Conservation (phyloP, 2,888 invertebrate genomes). For the Orchesella flavescens region DNA sequence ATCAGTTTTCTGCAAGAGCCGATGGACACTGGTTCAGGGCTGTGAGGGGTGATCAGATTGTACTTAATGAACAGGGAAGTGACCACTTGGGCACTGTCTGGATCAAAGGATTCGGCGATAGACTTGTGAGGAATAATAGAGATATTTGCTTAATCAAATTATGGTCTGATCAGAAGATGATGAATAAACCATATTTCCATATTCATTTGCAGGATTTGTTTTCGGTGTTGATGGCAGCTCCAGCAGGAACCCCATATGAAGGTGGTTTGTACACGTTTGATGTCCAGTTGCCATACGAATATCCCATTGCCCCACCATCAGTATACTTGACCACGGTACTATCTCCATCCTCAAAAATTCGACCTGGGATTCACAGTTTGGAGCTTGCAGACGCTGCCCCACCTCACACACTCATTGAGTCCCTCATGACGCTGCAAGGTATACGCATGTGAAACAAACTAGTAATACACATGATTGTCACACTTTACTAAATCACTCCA, state of each 20-base stretch:
- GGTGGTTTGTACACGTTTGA: constrained; percentile 95
- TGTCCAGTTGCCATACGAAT: constrained; percentile 91
- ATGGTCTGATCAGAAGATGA: too few relatives aligned
- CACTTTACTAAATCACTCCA: too few relatives aligned
- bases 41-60: constrained; percentile 25
- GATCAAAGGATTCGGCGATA: constrained; percentile 22
- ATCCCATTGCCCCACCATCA: constrained; percentile 88
- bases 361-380: constrained; percentile 6
- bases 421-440: constrained; percentile 16
- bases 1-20: neutral
- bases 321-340: constrained; percentile 34
- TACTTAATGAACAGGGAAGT: constrained; percentile 9
- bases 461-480: too few relatives aligned
- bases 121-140: neutral
- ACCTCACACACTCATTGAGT: constrained; percentile 20
- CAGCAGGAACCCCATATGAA: constrained; percentile 93
- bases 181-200: too few relatives aligned
- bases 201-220: constrained; percentile 80
- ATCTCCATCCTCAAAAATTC: neutral
- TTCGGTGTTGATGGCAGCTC: constrained; percentile 93
- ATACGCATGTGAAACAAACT: neutral
- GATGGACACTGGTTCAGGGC: constrained; percentile 24
- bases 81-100: constrained; percentile 33
- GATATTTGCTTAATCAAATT: neutral
- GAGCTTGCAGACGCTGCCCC: constrained; percentile 4